Percentiles rank a stretch among this genome's conserved stretches.
These are phyloP conservation scores for Himantopus leucocephalus DNA, from an alignment of 2,113 vertebrate genomes.

Conservation along the genomic window DNA sequence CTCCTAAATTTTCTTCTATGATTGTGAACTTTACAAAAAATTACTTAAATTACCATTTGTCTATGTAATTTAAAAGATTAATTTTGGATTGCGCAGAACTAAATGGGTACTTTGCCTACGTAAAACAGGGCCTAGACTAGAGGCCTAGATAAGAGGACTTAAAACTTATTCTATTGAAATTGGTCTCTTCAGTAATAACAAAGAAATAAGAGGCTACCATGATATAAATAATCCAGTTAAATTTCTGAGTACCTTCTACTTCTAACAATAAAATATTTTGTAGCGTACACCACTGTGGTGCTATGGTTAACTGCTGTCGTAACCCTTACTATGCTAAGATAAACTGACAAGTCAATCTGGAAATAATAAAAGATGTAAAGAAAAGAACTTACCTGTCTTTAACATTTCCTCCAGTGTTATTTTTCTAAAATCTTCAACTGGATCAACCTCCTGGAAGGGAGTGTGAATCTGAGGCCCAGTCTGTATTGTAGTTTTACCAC, in stretches of 20 bases:
- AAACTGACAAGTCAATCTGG: background rate
- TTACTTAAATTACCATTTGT: background rate
- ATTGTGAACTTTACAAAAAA: background rate
- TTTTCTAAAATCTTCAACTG: background rate
- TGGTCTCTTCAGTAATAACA: background rate
- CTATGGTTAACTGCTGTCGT: background rate
- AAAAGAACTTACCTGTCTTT: background rate
- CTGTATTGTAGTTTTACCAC: background rate
- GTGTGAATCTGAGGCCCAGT: accelerated
- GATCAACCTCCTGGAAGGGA: background rate
- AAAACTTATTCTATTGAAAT: background rate
- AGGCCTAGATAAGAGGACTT: background rate
- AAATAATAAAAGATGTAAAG: background rate
- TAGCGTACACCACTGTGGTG: background rate
- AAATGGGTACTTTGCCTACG: background rate
- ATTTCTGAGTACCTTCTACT: background rate
- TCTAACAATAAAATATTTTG: background rate
- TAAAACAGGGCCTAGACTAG: background rate
- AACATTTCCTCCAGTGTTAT: background rate
- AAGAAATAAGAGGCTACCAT: background rate
- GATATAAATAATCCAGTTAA: background rate
- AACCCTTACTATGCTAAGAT: background rate
- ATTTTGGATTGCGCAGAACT: background rate
- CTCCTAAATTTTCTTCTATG: background rate
- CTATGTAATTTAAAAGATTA: background rate